Conservation (phyloP, 2,797 vertebrate species). For the Coregonus ussuriensis region DNA sequence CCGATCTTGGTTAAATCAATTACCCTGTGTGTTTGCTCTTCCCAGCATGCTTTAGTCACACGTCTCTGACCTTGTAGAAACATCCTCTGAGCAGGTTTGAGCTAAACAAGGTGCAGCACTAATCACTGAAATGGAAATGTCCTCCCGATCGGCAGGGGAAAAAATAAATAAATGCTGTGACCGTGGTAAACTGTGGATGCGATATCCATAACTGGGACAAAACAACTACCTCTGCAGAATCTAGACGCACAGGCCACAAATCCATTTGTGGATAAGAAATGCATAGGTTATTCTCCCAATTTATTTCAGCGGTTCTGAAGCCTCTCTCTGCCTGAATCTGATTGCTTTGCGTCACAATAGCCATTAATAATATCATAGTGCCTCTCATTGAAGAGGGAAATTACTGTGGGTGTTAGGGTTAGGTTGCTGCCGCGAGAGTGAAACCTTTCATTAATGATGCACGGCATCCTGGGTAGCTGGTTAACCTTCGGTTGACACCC, state of each 20-base stretch:
- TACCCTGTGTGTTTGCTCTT: slow-evolving; percentile 52
- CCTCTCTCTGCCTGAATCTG: slow-evolving; percentile 26
- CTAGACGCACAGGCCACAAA: neutral
- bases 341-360: slow-evolving; percentile 54
- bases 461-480: slow-evolving; percentile 31
- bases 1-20: slow-evolving; percentile 51
- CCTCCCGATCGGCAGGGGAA: slow-evolving; percentile 14
- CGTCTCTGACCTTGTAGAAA: slow-evolving; percentile 52
- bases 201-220: slow-evolving; percentile 7
- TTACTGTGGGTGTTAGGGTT: slow-evolving; percentile 6
- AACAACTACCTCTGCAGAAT: slow-evolving; percentile 13
- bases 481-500: slow-evolving; percentile 39
- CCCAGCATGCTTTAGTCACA: slow-evolving; percentile 37
- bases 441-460: slow-evolving; percentile 55
- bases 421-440: slow-evolving; percentile 26
- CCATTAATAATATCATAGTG: slow-evolving; percentile 45
- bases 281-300: slow-evolving; percentile 24
- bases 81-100: slow-evolving; percentile 36
- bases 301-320: slow-evolving; percentile 36
- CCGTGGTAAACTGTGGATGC: neutral
- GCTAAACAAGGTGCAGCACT: slow-evolving; percentile 39
- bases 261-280: slow-evolving; percentile 20
- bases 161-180: slow-evolving; percentile 9
- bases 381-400: slow-evolving; percentile 31
- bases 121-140: slow-evolving; percentile 57